Conservation (phyloP, 2,888 invertebrate genomes). For the Choristoneura rosaceana region DNA sequence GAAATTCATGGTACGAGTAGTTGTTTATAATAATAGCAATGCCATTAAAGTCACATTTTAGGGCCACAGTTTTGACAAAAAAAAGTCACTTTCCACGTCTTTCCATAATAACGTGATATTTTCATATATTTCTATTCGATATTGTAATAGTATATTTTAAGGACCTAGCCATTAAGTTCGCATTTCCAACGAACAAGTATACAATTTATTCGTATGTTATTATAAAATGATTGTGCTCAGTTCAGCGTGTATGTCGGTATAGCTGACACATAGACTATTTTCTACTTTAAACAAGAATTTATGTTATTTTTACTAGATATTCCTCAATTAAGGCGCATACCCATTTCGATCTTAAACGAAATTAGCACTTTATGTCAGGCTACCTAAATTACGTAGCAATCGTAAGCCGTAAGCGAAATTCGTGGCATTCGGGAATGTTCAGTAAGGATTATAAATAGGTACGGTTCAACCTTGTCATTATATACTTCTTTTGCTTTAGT, state of each 20-base stretch:
- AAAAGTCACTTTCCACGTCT: slow-evolving; percentile 53
- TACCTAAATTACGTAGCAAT: no score
- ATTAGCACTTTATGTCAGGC: no score
- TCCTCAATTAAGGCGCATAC: not conserved
- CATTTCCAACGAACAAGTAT: slow-evolving; percentile 74
- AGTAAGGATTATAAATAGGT: no score
- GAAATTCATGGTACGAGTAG: not conserved
- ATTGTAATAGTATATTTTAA: slow-evolving; percentile 68
- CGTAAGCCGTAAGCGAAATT: no score
- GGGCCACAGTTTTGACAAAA: not conserved
- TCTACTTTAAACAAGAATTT: slow-evolving; percentile 26
- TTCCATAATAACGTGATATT: slow-evolving; percentile 79
- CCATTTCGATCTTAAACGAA: not conserved
- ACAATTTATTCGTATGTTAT: slow-evolving; percentile 38
- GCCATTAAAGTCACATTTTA: not conserved
- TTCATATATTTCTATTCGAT: slow-evolving; percentile 54
- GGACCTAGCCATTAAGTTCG: slow-evolving; percentile 60
- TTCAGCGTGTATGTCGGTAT: slow-evolving; percentile 53
- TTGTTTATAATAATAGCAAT: not conserved
- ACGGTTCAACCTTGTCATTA: no score
- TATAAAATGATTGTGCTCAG: slow-evolving; percentile 45
- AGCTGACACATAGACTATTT: slow-evolving; percentile 51
- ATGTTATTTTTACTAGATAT: not conserved
- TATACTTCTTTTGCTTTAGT: no score
- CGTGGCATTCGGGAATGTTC: not conserved